phyloP scores from a whole-genome alignment of 2,888 invertebrate species.

The Ganaspis brasiliensis region DNA sequence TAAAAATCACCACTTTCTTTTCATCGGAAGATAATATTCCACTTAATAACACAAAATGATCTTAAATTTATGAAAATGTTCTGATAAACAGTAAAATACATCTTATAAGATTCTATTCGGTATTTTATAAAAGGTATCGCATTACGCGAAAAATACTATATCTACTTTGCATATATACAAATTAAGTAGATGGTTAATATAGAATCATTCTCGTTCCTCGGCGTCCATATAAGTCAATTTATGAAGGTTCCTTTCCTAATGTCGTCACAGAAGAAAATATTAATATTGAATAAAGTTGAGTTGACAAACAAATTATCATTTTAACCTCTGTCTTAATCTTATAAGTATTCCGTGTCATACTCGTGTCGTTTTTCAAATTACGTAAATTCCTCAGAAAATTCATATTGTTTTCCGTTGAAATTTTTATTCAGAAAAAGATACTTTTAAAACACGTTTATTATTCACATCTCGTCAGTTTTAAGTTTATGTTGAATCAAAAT shows the following conservation, averaged over 20 bases:
- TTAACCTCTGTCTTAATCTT: background rate
- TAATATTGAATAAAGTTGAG: background rate
- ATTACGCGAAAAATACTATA: conserved; percentile 13
- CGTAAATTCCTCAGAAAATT: conserved; percentile 1
- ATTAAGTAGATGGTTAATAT: background rate
- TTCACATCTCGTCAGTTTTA: background rate
- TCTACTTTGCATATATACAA: conserved; percentile 28
- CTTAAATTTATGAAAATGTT: too few species aligned
- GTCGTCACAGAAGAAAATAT: background rate
- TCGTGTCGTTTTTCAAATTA: background rate
- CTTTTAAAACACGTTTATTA: background rate
- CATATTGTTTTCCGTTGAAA: background rate
- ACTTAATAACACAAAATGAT: too few species aligned
- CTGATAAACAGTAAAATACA: background rate
- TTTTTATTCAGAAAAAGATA: background rate
- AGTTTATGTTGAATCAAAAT: too few species aligned
- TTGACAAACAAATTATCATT: background rate
- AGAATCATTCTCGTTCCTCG: conserved; percentile 4
- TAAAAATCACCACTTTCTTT: too few species aligned
- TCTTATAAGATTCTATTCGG: conserved; percentile 1
- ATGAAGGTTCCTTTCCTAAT: conserved; percentile 6
- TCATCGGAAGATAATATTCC: too few species aligned
- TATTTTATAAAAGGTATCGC: conserved; percentile 14
- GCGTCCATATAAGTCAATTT: conserved; percentile 15
- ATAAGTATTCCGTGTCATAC: background rate